Conservation (phyloP, 92 coral and sea anemone species). For the Parazoanthus atlanticus region DNA sequence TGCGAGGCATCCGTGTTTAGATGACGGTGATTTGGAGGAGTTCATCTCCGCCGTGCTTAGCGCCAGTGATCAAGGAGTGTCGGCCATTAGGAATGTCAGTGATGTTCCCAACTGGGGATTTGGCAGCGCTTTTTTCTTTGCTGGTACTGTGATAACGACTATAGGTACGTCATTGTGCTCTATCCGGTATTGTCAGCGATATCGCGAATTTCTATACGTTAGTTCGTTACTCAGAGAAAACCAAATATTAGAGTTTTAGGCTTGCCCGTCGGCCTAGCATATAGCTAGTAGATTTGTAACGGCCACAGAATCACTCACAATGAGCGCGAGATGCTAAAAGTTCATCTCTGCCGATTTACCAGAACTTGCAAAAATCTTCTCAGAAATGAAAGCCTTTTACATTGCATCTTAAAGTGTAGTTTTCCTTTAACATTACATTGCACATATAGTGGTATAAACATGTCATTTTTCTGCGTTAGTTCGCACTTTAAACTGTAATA, state of each 20-base stretch:
- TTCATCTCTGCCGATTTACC: not conserved
- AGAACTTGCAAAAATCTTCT: not conserved
- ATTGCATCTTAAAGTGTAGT: not conserved
- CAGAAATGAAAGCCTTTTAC: not conserved
- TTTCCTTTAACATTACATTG: not conserved
- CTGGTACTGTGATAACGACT: slow-evolving; percentile 95
- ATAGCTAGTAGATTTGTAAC: not conserved
- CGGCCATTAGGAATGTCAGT: slow-evolving; percentile 74
- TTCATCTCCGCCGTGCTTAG: slow-evolving; percentile 75
- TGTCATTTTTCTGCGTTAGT: not conserved
- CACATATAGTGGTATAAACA: not conserved
- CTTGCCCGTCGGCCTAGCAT: not conserved
- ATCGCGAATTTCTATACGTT: not conserved
- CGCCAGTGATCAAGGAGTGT: slow-evolving; percentile 88
- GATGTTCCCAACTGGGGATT: slow-evolving; percentile 90
- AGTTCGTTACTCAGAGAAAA: not conserved
- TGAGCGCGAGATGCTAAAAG: not conserved
- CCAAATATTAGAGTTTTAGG: not conserved
- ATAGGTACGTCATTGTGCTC: slow-evolving; percentile 73
- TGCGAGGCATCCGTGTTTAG: slow-evolving; percentile 76
- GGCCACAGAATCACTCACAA: not conserved
- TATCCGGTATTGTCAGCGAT: not conserved
- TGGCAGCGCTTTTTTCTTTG: slow-evolving; percentile 94
- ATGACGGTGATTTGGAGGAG: slow-evolving; percentile 78
- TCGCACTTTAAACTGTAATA: not conserved